These are phyloP conservation scores for Melikaiella ostensackeni DNA, from an alignment of 2,888 invertebrate species.

Conservation along the genomic window DNA sequence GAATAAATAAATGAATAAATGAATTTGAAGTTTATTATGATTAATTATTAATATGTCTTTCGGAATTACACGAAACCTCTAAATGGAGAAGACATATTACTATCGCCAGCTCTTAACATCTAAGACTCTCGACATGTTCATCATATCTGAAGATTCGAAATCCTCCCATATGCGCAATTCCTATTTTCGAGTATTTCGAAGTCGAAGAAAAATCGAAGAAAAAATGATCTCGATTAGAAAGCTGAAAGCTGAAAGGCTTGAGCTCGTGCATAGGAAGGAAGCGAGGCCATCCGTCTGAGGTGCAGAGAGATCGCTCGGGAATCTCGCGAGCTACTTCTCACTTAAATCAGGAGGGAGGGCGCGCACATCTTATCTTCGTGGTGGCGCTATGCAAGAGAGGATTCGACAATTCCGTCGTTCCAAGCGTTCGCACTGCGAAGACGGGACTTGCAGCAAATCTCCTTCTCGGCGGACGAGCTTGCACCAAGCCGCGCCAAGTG, in stretches of 20 bases:
- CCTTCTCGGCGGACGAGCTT: conserved; percentile 40
- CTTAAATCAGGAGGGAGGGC: conserved; percentile 58
- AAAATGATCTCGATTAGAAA: conserved; percentile 30
- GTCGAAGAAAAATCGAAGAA: conserved; percentile 1
- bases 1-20: too few relatives aligned
- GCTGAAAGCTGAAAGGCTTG: conserved; percentile 39
- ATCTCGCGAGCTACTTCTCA: conserved; percentile 57
- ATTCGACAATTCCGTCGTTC: conserved; percentile 56
- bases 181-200: conserved; percentile 23
- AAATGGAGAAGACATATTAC: neutral
- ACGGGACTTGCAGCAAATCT: conserved; percentile 50
- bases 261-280: conserved; percentile 51
- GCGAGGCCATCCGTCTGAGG: conserved; percentile 50
- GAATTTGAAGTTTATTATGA: too few relatives aligned
- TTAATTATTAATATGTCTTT: too few relatives aligned
- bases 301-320: conserved; percentile 55
- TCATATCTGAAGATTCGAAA: neutral
- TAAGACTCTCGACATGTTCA: neutral
- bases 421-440: conserved; percentile 42
- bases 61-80: too few relatives aligned
- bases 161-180: neutral
- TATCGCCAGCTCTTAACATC: neutral
- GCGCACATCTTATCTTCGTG: conserved; percentile 57
- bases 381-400: conserved; percentile 55
- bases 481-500: conserved; percentile 33